Evolutionary conservation across 2,797 vertebrate species (phyloP).

Genomic region (Decapterus maruadsi): DNA sequence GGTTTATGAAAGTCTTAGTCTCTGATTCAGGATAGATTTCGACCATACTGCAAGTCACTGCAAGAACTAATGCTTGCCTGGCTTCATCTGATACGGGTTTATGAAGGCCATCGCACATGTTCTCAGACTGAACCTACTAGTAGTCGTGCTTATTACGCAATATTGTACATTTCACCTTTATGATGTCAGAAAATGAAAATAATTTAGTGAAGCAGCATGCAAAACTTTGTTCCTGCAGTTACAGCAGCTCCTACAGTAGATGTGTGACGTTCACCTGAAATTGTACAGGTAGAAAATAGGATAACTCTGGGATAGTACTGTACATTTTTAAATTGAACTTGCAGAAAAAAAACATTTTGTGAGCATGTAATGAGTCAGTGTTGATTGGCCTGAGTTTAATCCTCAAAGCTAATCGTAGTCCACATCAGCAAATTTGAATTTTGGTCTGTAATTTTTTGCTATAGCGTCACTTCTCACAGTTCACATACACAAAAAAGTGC

Average conservation of each 20-base stretch:
- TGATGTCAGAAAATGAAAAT: slow-evolving; percentile 38
- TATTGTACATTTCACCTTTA: slow-evolving; percentile 39
- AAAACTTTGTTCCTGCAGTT: slow-evolving; percentile 43
- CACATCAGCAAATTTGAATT: slow-evolving; percentile 7
- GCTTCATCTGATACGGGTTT: slow-evolving; percentile 36
- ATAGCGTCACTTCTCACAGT: slow-evolving; percentile 39
- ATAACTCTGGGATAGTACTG: slow-evolving; percentile 40
- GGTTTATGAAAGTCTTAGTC: slow-evolving; percentile 26
- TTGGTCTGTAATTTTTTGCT: slow-evolving; percentile 6
- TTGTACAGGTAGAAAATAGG: slow-evolving; percentile 24
- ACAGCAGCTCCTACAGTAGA: slow-evolving; percentile 35
- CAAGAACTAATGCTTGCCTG: slow-evolving; percentile 41
- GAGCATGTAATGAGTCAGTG: slow-evolving; percentile 1
- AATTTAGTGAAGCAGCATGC: slow-evolving; percentile 59
- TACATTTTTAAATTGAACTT: slow-evolving; percentile 27
- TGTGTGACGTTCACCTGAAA: slow-evolving; percentile 35
- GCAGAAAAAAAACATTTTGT: slow-evolving; percentile 25
- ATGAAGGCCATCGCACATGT: slow-evolving; percentile 33
- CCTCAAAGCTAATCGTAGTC: slow-evolving; percentile 17
- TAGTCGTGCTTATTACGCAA: slow-evolving; percentile 4
- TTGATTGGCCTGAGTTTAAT: slow-evolving; percentile 17
- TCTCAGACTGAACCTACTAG: slow-evolving; percentile 24
- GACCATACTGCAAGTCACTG: slow-evolving; percentile 30
- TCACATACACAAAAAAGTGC: slow-evolving; percentile 33
- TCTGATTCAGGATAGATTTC: slow-evolving; percentile 20